phyloP scores from a whole-genome alignment of 1,140 invertebrate genomes.

The Leptonema lineaticorne region DNA sequence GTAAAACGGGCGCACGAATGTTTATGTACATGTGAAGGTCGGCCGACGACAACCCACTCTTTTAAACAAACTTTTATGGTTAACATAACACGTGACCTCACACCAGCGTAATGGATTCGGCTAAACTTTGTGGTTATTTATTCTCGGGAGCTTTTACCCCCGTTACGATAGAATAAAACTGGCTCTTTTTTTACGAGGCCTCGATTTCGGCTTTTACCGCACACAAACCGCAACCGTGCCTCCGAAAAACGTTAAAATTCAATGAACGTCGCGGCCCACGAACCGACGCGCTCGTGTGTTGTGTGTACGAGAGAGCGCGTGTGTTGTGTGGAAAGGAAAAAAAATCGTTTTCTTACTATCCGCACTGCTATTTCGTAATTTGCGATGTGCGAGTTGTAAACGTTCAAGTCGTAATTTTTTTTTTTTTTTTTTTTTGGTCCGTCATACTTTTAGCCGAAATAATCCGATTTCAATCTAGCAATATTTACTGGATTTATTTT shows the following conservation, averaged over 20 bases:
- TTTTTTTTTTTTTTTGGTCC: too few relatives aligned
- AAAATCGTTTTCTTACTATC: too few relatives aligned
- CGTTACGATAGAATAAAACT: slow-evolving; percentile 15
- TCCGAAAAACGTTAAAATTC: background rate
- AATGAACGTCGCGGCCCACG: background rate
- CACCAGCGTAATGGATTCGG: slow-evolving; percentile 17
- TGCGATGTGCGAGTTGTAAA: too few relatives aligned
- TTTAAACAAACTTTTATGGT: slow-evolving; percentile 25
- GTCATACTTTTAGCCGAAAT: too few relatives aligned
- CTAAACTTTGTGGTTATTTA: slow-evolving; percentile 20
- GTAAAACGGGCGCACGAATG: background rate
- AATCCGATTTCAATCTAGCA: too few relatives aligned
- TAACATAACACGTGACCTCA: slow-evolving; percentile 23
- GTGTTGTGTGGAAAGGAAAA: too few relatives aligned
- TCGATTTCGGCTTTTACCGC: background rate
- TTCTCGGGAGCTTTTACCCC: slow-evolving; percentile 19
- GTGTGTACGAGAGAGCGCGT: too few relatives aligned
- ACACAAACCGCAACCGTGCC: background rate
- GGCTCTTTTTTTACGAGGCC: background rate
- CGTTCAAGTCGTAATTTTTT: too few relatives aligned
- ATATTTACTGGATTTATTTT: too few relatives aligned
- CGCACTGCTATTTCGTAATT: too few relatives aligned
- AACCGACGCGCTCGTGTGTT: too few relatives aligned
- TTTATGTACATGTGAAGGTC: background rate
- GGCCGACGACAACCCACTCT: background rate